These are phyloP conservation scores for Timema cristinae DNA, from an alignment of 2,888 invertebrate species.

Conservation along the genomic window DNA sequence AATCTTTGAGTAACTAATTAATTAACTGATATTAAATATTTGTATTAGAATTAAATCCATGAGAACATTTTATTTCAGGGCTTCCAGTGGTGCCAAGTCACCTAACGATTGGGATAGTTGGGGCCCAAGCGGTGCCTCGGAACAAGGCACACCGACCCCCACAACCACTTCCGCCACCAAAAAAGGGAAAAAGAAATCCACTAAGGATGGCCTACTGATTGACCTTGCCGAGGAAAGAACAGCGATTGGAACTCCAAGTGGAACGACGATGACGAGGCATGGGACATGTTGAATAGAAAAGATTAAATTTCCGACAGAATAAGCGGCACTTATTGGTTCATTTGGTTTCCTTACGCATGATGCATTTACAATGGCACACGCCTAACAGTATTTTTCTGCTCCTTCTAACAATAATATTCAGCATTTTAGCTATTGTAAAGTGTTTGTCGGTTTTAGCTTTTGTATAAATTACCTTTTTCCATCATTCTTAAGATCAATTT, in stretches of 20 bases:
- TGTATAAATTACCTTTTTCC: too few species aligned
- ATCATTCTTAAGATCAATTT: too few species aligned
- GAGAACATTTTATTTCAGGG: constrained; percentile 10
- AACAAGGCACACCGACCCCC: constrained; percentile 4
- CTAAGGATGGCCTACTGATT: constrained; percentile 39
- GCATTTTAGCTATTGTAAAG: too few species aligned
- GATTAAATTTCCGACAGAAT: constrained; percentile 16
- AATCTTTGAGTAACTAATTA: too few species aligned
- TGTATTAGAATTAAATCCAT: too few species aligned
- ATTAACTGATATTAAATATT: too few species aligned
- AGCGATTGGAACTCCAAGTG: constrained; percentile 45
- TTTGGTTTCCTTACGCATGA: too few species aligned
- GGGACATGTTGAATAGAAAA: constrained; percentile 55
- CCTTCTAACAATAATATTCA: too few species aligned
- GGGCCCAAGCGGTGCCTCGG: constrained; percentile 20
- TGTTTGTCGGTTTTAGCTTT: too few species aligned
- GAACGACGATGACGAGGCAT: constrained; percentile 59
- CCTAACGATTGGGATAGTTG: constrained; percentile 28
- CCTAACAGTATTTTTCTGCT: too few species aligned
- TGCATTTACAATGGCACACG: too few species aligned
- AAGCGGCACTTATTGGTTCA: too few species aligned
- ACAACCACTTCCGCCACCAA: constrained; percentile 17
- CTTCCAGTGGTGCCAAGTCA: constrained; percentile 16
- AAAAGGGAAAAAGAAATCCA: constrained; percentile 34
- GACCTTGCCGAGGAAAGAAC: constrained; percentile 33